Evolutionary conservation across 2,888 invertebrate species (phyloP).

Genomic region (Baccha elongata): DNA sequence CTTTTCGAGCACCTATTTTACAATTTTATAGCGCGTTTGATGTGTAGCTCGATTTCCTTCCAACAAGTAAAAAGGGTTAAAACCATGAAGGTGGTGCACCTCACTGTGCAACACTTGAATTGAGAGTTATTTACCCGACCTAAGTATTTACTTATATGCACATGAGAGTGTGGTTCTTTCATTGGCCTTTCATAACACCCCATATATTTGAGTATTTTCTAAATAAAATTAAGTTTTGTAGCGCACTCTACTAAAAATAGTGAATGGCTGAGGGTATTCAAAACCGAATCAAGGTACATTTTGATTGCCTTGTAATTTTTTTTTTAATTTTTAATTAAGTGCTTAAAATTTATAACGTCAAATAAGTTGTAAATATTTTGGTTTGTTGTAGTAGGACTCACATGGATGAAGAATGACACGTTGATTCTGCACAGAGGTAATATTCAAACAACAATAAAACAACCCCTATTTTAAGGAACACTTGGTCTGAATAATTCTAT

Average conservation of each 20-base stretch:
- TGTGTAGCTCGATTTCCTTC: no score
- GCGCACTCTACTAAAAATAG: constrained; percentile 5
- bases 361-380: neutral
- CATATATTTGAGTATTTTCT: constrained; percentile 6
- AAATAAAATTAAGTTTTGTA: constrained; percentile 13
- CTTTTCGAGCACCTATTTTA: neutral
- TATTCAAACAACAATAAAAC: neutral
- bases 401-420: neutral
- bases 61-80: constrained; percentile 12
- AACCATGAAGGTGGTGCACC: constrained; percentile 23
- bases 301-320: constrained; percentile 5
- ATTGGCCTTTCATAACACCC: constrained; percentile 7
- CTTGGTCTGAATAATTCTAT: constrained; percentile 14
- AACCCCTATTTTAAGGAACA: constrained; percentile 11
- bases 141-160: constrained; percentile 1
- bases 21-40: neutral
- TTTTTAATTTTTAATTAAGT: constrained; percentile 11
- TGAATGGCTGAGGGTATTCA: neutral
- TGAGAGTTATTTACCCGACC: constrained; percentile 2
- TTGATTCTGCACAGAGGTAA: neutral
- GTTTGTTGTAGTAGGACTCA: no score
- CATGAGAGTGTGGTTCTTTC: constrained; percentile 19
- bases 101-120: neutral
- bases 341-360: neutral
- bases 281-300: neutral